These are phyloP conservation scores for Diadumene lineata DNA, from an alignment of 92 coral and sea anemone species.

Conservation along the genomic window DNA sequence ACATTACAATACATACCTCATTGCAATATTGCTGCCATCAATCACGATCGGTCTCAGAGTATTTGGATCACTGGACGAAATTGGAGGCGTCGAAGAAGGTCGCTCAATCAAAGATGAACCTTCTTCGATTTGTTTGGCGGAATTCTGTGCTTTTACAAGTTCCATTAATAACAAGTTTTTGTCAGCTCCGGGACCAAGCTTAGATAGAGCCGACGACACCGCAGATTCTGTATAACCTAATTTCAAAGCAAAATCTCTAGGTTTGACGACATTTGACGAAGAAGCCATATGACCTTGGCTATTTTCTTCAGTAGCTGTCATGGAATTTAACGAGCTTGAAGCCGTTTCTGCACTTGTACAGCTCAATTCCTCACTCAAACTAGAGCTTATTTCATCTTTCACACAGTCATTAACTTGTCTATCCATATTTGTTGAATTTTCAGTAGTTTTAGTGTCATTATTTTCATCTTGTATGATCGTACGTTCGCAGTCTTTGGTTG, in stretches of 20 bases:
- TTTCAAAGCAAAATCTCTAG: constrained; percentile 83
- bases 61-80: constrained; percentile 51
- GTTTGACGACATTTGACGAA: constrained; percentile 32
- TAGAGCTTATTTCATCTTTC: neutral
- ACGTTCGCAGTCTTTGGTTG: constrained; percentile 16
- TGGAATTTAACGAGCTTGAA: constrained; percentile 15
- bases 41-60: constrained; percentile 87
- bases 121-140: constrained; percentile 91
- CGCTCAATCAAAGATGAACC: constrained; percentile 58
- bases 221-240: constrained; percentile 77
- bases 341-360: neutral
- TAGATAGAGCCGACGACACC: constrained; percentile 69
- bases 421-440: neutral
- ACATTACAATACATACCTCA: constrained; percentile 71
- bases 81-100: constrained; percentile 35
- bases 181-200: constrained; percentile 83
- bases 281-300: constrained; percentile 5
- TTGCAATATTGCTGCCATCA: constrained; percentile 98
- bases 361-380: neutral
- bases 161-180: constrained; percentile 76
- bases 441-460: neutral
- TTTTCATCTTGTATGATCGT: neutral
- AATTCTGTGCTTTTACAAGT: constrained; percentile 78
- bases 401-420: neutral
- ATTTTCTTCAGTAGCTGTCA: constrained; percentile 13